Percentiles rank a stretch among this genome's conserved stretches.
These are phyloP conservation scores for Trididemnum nubilum DNA, from an alignment of 23 tunicate species.

Conservation along the genomic window DNA sequence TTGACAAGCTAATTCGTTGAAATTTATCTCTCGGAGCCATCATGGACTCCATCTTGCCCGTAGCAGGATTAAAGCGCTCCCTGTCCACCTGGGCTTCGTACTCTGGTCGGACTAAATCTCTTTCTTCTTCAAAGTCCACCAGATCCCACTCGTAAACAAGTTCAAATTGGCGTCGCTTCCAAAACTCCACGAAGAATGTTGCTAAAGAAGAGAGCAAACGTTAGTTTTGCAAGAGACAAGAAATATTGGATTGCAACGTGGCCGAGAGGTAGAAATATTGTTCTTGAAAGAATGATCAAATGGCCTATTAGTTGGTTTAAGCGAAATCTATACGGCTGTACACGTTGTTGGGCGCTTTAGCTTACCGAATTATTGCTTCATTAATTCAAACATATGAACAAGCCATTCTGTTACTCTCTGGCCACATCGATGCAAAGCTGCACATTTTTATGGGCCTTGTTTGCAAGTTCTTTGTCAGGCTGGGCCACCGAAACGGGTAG, in stretches of 20 bases:
- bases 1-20: constrained; percentile 61
- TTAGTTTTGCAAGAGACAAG: neutral
- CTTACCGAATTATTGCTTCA: too few species aligned
- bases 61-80: constrained; percentile 85
- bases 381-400: too few species aligned
- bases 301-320: too few species aligned
- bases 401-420: too few species aligned
- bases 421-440: too few species aligned
- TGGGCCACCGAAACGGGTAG: too few species aligned
- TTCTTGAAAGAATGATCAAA: too few species aligned
- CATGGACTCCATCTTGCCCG: constrained; percentile 69
- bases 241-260: neutral
- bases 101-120: constrained; percentile 89
- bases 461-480: too few species aligned
- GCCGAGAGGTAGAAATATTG: too few species aligned
- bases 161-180: constrained; percentile 81
- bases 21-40: constrained; percentile 35
- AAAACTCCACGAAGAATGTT: constrained; percentile 83
- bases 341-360: too few species aligned
- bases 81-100: constrained; percentile 76
- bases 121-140: constrained; percentile 92
- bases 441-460: too few species aligned
- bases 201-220: constrained; percentile 38
- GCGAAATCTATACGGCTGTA: too few species aligned
- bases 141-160: constrained; percentile 96